Percentiles rank a stretch among this genome's conserved stretches.
Evolutionary conservation across 2,113 vertebrate genomes (phyloP).

Genomic region (Mobula hypostoma): DNA sequence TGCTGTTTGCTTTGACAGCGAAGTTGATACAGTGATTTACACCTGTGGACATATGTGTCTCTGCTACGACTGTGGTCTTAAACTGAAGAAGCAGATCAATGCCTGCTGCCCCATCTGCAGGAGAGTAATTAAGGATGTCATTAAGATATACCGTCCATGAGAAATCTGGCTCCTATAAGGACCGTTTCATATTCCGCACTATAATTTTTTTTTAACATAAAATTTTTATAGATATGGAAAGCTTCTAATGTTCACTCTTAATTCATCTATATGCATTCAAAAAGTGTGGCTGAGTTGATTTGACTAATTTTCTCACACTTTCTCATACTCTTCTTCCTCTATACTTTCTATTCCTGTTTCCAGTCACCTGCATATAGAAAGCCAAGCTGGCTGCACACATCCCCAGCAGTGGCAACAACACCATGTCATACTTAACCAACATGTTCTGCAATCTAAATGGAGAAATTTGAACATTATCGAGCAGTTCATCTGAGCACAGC

Average conservation of each 20-base stretch:
- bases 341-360: background rate
- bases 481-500: background rate
- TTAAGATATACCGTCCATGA: constrained; percentile 94
- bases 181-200: constrained; percentile 7
- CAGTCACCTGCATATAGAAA: background rate
- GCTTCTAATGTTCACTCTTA: constrained; percentile 18
- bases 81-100: constrained; percentile 85
- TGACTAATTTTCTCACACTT: background rate
- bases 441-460: background rate
- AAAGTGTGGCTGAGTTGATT: background rate
- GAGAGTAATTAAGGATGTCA: constrained; percentile 92
- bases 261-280: constrained; percentile 25
- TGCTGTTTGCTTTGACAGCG: constrained; percentile 91
- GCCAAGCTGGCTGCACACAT: background rate
- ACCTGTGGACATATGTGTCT: constrained; percentile 98
- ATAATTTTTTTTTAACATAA: constrained; percentile 1
- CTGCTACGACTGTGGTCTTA: constrained; percentile 87
- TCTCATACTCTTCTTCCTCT: background rate
- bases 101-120: constrained; percentile 96
- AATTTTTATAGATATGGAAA: constrained; percentile 28
- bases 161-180: background rate
- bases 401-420: constrained; percentile 6
- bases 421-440: background rate
- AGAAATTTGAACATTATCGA: background rate
- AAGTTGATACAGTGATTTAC: constrained; percentile 97